A percentile compares a stretch with the other conserved stretches of the same genome.
Evolutionary conservation across 37 sponge, comb jelly and placozoan genomes (phyloP).

Genomic region (Spongia lamella): DNA sequence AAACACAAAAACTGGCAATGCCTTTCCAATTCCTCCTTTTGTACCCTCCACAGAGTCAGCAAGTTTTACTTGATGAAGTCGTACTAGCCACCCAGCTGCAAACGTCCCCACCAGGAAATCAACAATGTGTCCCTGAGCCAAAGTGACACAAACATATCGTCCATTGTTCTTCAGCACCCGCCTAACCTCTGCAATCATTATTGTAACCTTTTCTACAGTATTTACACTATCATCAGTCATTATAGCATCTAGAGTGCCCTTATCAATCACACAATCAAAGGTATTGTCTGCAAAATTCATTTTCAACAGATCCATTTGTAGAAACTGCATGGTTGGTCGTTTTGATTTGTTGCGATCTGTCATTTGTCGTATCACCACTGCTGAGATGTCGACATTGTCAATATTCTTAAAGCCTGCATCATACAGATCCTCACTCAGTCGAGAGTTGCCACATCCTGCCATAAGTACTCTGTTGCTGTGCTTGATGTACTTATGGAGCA

Average conservation of each 20-base stretch:
- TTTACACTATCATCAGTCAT: conserved; percentile 44
- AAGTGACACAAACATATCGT: conserved; percentile 76
- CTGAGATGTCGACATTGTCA: conserved; percentile 82
- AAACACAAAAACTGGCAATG: conserved; percentile 86
- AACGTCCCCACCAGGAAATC: conserved; percentile 40
- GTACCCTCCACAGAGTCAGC: background rate
- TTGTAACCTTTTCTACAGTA: conserved; percentile 49
- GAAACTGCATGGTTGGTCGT: conserved; percentile 68
- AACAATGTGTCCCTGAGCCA: conserved; percentile 77
- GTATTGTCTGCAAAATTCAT: conserved; percentile 51
- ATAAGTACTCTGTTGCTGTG: conserved; percentile 47
- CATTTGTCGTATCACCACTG: conserved; percentile 80
- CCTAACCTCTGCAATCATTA: conserved; percentile 65
- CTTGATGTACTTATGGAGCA: conserved; percentile 80
- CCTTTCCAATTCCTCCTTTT: conserved; percentile 33
- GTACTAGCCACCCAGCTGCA: conserved; percentile 70
- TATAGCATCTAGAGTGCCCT: conserved; percentile 91
- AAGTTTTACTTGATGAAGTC: conserved; percentile 68
- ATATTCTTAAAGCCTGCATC: conserved; percentile 74
- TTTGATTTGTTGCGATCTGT: conserved; percentile 52
- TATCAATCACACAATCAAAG: conserved; percentile 83
- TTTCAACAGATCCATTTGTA: conserved; percentile 67
- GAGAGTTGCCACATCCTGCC: conserved; percentile 89
- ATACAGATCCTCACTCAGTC: conserved; percentile 81
- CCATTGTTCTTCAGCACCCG: conserved; percentile 78